These are phyloP conservation scores for Heliconius congener DNA, from an alignment of 1,140 invertebrate species.

Conservation along the genomic window DNA sequence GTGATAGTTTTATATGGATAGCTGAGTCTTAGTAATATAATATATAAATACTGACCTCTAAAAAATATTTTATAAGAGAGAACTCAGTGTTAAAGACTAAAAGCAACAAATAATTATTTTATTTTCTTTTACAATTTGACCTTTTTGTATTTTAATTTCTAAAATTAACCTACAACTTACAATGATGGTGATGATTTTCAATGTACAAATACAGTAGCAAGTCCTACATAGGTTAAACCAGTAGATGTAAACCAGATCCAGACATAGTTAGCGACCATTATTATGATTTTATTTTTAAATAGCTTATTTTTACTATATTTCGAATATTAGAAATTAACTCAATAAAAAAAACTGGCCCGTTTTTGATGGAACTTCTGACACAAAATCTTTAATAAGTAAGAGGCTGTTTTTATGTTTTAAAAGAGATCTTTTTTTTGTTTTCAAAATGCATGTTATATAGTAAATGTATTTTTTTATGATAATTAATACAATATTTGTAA, in stretches of 20 bases:
- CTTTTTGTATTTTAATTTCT: too few relatives aligned
- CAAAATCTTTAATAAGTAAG: conserved; percentile 5
- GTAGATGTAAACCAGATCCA: background rate
- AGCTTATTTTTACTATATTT: background rate
- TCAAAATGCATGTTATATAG: background rate
- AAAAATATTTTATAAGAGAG: too few relatives aligned
- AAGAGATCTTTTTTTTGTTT: conserved; percentile 20
- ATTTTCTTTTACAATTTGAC: too few relatives aligned
- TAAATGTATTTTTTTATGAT: conserved; percentile 15
- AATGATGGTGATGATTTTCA: background rate
- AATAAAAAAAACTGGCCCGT: background rate
- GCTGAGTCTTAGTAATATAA: too few relatives aligned
- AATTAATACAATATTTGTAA: conserved; percentile 24
- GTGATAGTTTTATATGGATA: too few relatives aligned
- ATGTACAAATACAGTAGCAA: background rate
- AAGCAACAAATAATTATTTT: too few relatives aligned
- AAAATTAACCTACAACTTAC: background rate
- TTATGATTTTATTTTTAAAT: background rate
- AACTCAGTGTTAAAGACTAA: too few relatives aligned
- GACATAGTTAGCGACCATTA: background rate
- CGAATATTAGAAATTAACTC: conserved; percentile 1
- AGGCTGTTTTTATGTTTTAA: conserved; percentile 23
- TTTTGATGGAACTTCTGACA: background rate
- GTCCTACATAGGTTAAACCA: background rate
- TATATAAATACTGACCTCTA: too few relatives aligned